phyloP scores from a whole-genome alignment of 2,113 vertebrate genomes.

The Prietella phreatophila region DNA sequence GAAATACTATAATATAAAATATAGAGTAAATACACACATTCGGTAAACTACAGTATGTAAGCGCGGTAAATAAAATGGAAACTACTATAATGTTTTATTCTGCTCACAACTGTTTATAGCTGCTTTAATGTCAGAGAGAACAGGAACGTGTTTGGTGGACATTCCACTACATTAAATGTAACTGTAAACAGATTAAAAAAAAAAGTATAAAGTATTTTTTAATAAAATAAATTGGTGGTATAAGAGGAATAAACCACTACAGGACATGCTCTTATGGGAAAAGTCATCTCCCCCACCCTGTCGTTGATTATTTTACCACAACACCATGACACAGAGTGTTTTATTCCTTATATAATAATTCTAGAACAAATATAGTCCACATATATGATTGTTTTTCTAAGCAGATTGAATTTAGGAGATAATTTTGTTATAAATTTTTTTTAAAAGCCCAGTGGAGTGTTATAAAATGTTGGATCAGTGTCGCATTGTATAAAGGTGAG shows the following conservation, averaged over 20 bases:
- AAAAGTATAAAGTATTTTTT: no score
- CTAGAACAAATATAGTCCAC: background rate
- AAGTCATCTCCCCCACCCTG: background rate
- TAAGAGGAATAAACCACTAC: background rate
- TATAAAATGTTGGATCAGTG: conserved; percentile 23
- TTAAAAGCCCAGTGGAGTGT: background rate
- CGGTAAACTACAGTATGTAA: no score
- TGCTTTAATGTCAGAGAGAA: no score
- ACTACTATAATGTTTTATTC: background rate
- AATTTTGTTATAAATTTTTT: background rate
- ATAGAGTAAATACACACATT: no score
- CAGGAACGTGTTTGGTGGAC: no score
- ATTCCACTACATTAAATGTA: background rate
- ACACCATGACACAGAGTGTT: background rate
- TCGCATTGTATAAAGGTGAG: conserved; percentile 25
- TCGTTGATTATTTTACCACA: background rate
- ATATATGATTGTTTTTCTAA: background rate
- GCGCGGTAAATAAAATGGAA: no score
- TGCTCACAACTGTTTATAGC: background rate
- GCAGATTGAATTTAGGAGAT: background rate
- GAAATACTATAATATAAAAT: no score
- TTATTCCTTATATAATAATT: background rate
- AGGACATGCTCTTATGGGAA: background rate
- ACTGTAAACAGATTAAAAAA: background rate
- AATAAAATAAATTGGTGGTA: background rate